phyloP scores from a whole-genome alignment of 2,797 vertebrate genomes.

The Epinephelus malabaricus region DNA sequence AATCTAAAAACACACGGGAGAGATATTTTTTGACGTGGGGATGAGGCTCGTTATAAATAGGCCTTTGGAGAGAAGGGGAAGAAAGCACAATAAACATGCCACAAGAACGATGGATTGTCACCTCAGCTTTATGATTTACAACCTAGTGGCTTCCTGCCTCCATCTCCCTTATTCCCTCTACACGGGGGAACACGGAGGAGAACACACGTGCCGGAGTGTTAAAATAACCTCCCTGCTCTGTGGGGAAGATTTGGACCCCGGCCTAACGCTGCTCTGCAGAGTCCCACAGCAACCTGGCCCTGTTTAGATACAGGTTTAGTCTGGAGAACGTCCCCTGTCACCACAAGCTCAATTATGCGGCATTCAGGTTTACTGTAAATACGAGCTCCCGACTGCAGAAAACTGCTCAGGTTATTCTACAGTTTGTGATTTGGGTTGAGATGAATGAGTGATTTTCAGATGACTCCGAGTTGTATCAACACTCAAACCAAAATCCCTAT shows the following conservation, averaged over 20 bases:
- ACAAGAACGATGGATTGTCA: conserved; percentile 77
- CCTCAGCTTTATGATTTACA: conserved; percentile 81
- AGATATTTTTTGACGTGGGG: conserved; percentile 54
- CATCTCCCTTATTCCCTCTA: conserved; percentile 58
- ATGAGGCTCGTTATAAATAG: conserved; percentile 74
- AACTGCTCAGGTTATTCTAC: conserved; percentile 41
- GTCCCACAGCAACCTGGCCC: conserved; percentile 49
- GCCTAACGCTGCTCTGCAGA: conserved; percentile 33
- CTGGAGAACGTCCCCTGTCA: conserved; percentile 48
- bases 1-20: conserved; percentile 45
- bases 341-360: conserved; percentile 52
- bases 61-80: conserved; percentile 63
- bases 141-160: conserved; percentile 72
- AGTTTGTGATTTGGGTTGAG: conserved; percentile 44
- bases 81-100: conserved; percentile 82
- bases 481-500: conserved; percentile 34
- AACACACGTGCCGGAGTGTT: conserved; percentile 69
- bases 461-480: conserved; percentile 46
- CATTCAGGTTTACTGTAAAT: conserved; percentile 64
- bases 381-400: conserved; percentile 38
- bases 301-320: conserved; percentile 66
- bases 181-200: conserved; percentile 55
- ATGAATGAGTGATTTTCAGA: conserved; percentile 48
- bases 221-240: conserved; percentile 71
- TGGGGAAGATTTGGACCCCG: conserved; percentile 59